Evolutionary conservation across 2,888 invertebrate species (phyloP), one percentile per base, ranked within the genome.

Genomic region (Ennomos fuscantarius): DNA sequence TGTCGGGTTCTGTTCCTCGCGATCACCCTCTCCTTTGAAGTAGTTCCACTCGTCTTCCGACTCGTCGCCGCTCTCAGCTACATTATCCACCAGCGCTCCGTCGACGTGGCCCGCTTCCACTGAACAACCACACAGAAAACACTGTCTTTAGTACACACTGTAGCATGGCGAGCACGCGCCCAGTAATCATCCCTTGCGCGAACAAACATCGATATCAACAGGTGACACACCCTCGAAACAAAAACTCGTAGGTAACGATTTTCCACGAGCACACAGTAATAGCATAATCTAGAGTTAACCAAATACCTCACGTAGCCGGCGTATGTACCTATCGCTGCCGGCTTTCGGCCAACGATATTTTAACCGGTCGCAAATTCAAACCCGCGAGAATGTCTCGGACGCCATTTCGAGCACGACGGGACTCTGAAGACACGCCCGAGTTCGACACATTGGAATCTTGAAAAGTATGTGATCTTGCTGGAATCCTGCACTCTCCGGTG

Each of bases 41-140:
- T 96, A 97, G 85, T 97, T 96, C 96, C 96, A 97, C 95, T 97
- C 97, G 94, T 96, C 97, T 89, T 96, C 96, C 69, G 96, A 95
- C 70, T 96, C 96, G 72, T 95, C 95, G 76, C 95, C 94, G 76
- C 94, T 95, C 86, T 95, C 95, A 79, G 93, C 95, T 94, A 95
- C 95, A 94, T 95, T 95, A 92, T 95, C 95, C 88, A 94, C 93
- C 82, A 94, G 78, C 70, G 82, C 84, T 72, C 87, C 91, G 86
- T 89, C 91, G 69, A 88, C 86, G 84, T 90, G 89, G 88, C 86
- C 81, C 69, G 84, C 81, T 70, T 87, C 90, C 83, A 89, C 91
- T 89, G 84, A 71, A 78, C 82, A 81, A 66, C 79, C 73, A 65
- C 66, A 69, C 73, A 76, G 69, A 78, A 74, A 76, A 78, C 66